phyloP scores from a whole-genome alignment of 2,113 vertebrate species.

The Daphoenositta chrysoptera region DNA sequence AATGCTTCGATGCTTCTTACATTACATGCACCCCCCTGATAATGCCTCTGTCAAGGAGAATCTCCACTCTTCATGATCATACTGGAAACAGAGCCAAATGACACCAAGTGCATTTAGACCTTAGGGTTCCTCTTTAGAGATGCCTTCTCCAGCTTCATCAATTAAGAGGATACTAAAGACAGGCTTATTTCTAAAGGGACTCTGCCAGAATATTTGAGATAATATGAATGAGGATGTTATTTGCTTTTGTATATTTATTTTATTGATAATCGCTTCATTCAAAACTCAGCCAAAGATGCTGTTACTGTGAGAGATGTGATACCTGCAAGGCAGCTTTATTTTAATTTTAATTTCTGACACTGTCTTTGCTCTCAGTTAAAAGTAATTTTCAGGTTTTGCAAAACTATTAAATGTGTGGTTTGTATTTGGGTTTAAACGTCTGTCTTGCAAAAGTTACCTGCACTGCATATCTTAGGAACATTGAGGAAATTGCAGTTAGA shows the following conservation, averaged over 20 bases:
- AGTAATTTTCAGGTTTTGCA: not conserved
- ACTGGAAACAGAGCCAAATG: not conserved
- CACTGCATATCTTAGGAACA: not conserved
- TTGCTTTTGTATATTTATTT: not conserved
- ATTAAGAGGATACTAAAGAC: not conserved
- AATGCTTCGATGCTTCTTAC: not conserved
- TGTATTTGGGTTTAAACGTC: not conserved
- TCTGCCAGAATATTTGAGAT: not conserved
- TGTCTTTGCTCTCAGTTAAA: not conserved
- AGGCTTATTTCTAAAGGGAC: not conserved
- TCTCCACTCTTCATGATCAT: not conserved
- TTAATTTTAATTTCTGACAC: not conserved
- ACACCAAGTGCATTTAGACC: not conserved
- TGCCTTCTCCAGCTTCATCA: not conserved
- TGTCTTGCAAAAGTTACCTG: not conserved
- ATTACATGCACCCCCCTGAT: accelerated
- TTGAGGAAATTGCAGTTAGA: not conserved
- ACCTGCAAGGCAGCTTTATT: not conserved
- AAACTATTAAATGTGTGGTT: not conserved
- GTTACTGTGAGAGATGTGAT: not conserved
- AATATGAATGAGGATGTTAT: not conserved
- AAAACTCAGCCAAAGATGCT: not conserved
- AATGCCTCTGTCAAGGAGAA: not conserved
- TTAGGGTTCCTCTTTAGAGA: not conserved
- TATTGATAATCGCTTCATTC: not conserved